Evolutionary conservation across 30 jellyfish, hydroid and myxozoan species (phyloP), one percentile per base, ranked within the genome.

Genomic region (Aurelia aurita): DNA sequence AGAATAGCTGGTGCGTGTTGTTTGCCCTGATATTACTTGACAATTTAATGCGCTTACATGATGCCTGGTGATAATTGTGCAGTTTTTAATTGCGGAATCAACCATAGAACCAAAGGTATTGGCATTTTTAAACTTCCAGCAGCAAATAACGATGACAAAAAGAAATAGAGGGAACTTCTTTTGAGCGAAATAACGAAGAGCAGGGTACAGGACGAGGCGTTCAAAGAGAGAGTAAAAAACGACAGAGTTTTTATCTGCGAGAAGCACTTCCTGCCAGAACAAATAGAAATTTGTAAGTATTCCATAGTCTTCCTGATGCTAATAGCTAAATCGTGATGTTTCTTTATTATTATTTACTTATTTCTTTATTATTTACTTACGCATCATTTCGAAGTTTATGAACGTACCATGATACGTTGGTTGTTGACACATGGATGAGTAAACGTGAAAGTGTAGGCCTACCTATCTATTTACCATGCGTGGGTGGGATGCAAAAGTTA

Each of bases 11-110:
- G n/a, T n/a, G n/a, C n/a, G n/a, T n/a, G n/a, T n/a, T n/a, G n/a
- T n/a, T n/a, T n/a, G n/a, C n/a, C n/a, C n/a, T n/a, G n/a, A n/a
- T n/a, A n/a, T n/a, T n/a, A n/a, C n/a, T n/a, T n/a, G n/a, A 20
- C 63, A 6, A 20, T 6, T 2, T 20, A 1, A 2, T 16, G 23
- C 77, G 46, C 31, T 70, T 44, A 2, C 29, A 28, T 47, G 39
- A 77, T 77, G 89, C 89, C 89, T 62, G 79, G 89, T 13, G 89
- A 77, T 39, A 77, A 77, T 77, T 77, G 89, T 77, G 65, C 89
- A 3, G 89, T 77, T 60, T 57, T 77, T 77, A 60, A 60, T 28
- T 77, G 89, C 32, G 89, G 89, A 57, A 58, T 43, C 67, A 19
- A 80, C 79, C 77, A 81, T 8, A 77, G 79, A 57, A 77, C 78